These are phyloP conservation scores for Dysidea cf. avara DNA, from an alignment of 37 sponge, comb jelly and placozoan species.

Conservation along the genomic window DNA sequence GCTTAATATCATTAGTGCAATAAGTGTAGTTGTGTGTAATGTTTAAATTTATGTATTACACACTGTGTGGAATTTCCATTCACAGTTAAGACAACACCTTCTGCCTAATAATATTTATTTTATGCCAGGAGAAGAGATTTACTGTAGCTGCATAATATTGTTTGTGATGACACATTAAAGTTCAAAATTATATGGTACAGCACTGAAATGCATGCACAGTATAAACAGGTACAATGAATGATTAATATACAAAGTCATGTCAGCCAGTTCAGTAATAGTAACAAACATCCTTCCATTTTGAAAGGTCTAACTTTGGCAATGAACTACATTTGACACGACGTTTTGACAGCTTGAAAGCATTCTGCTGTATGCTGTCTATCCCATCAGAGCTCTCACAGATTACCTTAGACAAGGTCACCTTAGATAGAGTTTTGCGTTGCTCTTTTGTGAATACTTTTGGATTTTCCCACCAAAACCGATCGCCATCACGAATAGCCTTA, in stretches of 20 bases:
- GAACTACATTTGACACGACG: constrained; percentile 33
- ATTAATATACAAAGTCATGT: background rate
- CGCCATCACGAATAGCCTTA: constrained; percentile 54
- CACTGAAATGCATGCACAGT: no score
- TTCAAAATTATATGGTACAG: no score
- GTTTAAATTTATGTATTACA: no score
- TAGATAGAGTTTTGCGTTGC: constrained; percentile 63
- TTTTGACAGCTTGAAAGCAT: constrained; percentile 37
- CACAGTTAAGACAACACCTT: no score
- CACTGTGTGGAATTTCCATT: no score
- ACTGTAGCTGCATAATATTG: no score
- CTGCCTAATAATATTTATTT: no score
- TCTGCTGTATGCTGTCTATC: constrained; percentile 55
- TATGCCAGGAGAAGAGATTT: no score
- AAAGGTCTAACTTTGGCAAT: constrained; percentile 41
- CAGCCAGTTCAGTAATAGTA: background rate
- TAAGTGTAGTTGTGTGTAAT: no score
- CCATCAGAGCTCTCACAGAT: constrained; percentile 81
- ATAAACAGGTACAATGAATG: background rate
- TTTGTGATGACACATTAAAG: background rate
- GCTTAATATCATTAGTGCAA: no score
- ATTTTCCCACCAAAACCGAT: constrained; percentile 77
- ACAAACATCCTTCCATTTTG: constrained; percentile 60
- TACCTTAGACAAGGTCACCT: constrained; percentile 74
- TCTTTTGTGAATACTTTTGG: constrained; percentile 39